phyloP scores from a whole-genome alignment of 2,797 vertebrate species.

The Acipenser oxyrinchus region DNA sequence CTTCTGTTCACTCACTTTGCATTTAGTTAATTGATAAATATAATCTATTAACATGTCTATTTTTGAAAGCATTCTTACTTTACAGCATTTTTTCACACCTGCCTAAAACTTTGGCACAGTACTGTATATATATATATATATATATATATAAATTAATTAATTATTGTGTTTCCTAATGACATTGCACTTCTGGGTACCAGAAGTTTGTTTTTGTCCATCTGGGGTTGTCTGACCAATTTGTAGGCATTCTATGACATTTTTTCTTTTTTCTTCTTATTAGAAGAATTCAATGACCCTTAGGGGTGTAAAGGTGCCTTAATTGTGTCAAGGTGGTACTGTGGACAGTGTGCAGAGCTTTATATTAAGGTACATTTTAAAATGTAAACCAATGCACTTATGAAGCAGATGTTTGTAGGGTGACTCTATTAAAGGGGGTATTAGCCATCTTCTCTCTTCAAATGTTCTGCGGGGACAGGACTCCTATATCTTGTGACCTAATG shows the following conservation, averaged over 20 bases:
- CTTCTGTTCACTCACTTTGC: no score
- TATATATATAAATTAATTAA: no score
- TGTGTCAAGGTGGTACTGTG: constrained; percentile 58
- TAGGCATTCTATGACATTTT: constrained; percentile 36
- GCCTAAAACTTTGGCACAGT: no score
- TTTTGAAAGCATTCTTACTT: no score
- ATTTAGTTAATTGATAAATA: no score
- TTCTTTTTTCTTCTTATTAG: constrained; percentile 65
- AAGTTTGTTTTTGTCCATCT: constrained; percentile 10
- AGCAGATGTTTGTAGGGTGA: constrained; percentile 37
- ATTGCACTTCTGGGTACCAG: constrained; percentile 8
- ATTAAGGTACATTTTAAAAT: constrained; percentile 35
- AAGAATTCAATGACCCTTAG: constrained; percentile 63
- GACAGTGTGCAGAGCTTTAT: constrained; percentile 39
- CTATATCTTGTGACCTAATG: constrained; percentile 27
- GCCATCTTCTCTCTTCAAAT: constrained; percentile 27
- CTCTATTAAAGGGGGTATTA: constrained; percentile 34
- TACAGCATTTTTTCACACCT: no score
- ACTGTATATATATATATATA: no score
- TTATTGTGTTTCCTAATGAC: constrained; percentile 11
- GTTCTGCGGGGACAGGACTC: constrained; percentile 26
- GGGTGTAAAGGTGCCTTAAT: constrained; percentile 67
- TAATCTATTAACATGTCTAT: no score
- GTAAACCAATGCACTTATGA: constrained; percentile 68
- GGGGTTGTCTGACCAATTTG: constrained; percentile 23